phyloP scores from a whole-genome alignment of 2,113 vertebrate species.

The Sander lucioperca region DNA sequence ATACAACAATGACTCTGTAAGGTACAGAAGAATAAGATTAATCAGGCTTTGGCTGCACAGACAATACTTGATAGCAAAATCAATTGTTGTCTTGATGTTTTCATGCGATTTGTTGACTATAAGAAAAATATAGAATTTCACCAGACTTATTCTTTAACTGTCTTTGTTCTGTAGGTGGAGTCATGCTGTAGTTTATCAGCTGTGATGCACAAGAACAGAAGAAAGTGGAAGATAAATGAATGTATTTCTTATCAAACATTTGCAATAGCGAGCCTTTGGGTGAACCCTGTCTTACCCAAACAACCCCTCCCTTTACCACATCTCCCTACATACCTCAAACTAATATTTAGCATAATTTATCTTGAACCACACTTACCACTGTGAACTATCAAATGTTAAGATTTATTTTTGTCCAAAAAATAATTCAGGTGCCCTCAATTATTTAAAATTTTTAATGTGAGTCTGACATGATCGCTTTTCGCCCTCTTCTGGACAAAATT shows the following conservation, averaged over 20 bases:
- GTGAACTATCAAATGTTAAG: background rate
- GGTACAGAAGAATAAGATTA: background rate
- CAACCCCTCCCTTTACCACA: slow-evolving; percentile 17
- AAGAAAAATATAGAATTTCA: background rate
- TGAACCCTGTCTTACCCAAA: slow-evolving; percentile 21
- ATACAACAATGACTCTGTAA: background rate
- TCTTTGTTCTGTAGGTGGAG: slow-evolving; percentile 27
- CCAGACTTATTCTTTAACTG: background rate
- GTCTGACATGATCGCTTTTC: slow-evolving; percentile 19
- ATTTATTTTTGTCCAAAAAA: background rate
- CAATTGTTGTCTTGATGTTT: background rate
- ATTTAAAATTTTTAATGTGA: background rate
- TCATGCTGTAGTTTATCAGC: slow-evolving; percentile 34
- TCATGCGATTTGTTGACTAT: background rate
- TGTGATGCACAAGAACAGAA: slow-evolving; percentile 36
- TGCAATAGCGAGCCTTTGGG: background rate
- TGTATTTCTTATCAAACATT: slow-evolving; percentile 47
- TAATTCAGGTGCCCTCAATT: background rate
- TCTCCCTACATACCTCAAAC: background rate
- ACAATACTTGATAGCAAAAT: background rate
- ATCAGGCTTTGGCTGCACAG: background rate
- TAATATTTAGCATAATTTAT: background rate
- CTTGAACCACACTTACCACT: background rate
- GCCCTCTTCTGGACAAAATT: slow-evolving; percentile 61
- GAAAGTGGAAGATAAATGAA: slow-evolving; percentile 19